Evolutionary conservation across 2,888 invertebrate species (phyloP), one percentile per base, ranked within the genome.

Genomic region (Helicoverpa assulta): DNA sequence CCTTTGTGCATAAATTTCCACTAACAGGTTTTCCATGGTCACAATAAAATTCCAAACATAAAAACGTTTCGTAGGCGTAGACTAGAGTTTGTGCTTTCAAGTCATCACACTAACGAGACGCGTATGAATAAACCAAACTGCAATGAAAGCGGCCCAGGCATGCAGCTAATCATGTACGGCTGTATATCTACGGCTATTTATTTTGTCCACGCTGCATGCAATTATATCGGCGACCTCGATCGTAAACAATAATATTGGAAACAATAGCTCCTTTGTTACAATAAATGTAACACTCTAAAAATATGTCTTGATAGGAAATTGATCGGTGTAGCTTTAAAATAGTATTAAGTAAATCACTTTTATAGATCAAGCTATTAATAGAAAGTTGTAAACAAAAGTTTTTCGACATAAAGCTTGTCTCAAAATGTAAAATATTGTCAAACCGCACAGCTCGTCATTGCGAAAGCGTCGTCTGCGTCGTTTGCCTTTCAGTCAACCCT

Each of bases 151-250:
- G 67, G 52, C 50, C 54, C 55, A 51, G 65, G 80, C 68, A 67
- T 80, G 59, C 73, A 67, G 59, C 57, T 76, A 82, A 80, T 80
- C 61, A 79, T 68, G 50, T 55, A 67, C 73, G 73, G 71, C 55
- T 66, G 68, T 73, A 62, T 68, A 33, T 72, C 52, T 60, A 81
- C 67, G 69, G 82, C 54, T 72, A 75, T 84, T 78, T 80, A 74
- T 74, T 83, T 81, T 70, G 74, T 78, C 69, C 71, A 76, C 71
- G 80, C 67, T 73, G 67, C 72, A 71, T 76, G 77, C 76, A 76
- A 76, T 84, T 83, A 78, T 72, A 75, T 72, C 53, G 66, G 66
- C 56, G 83, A 78, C 83, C 83, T 84, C 78, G 78, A 77, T 75
- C 64, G 73, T 61, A 50, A 60, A 69, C 71, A 78, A 74, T 76